phyloP scores from a whole-genome alignment of 2,113 vertebrate genomes.

The Tragulus kanchil region DNA sequence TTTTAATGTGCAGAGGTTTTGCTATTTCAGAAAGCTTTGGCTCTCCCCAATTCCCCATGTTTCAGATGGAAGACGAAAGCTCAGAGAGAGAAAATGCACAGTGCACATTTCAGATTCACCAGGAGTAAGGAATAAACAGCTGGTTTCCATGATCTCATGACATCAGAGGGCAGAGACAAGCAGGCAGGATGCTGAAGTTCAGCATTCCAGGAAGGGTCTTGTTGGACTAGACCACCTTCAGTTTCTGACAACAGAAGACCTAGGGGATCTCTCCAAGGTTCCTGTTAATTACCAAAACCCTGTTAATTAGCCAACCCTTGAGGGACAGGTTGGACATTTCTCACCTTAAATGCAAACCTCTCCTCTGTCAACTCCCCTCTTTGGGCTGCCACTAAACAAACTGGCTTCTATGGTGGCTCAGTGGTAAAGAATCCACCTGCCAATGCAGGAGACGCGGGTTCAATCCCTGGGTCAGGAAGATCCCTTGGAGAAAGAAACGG shows the following conservation, averaged over 20 bases:
- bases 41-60: neutral
- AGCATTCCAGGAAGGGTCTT: neutral
- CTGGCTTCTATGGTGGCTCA: neutral
- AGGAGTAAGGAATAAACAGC: neutral
- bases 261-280: neutral
- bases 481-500: neutral
- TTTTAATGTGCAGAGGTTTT: neutral
- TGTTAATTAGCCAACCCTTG: neutral
- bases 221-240: neutral
- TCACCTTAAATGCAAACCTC: neutral
- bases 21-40: neutral
- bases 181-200: neutral
- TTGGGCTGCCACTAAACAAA: neutral
- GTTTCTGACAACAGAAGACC: neutral
- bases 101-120: too few species aligned
- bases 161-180: neutral
- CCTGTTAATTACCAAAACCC: neutral
- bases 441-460: neutral
- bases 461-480: neutral
- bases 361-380: constrained; percentile 44
- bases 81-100: neutral
- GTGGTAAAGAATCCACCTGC: neutral
- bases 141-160: neutral
- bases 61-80: neutral
- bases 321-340: neutral